Conservation (phyloP, 1,140 invertebrate genomes). For the Panagrolaimus sp. region DNA sequence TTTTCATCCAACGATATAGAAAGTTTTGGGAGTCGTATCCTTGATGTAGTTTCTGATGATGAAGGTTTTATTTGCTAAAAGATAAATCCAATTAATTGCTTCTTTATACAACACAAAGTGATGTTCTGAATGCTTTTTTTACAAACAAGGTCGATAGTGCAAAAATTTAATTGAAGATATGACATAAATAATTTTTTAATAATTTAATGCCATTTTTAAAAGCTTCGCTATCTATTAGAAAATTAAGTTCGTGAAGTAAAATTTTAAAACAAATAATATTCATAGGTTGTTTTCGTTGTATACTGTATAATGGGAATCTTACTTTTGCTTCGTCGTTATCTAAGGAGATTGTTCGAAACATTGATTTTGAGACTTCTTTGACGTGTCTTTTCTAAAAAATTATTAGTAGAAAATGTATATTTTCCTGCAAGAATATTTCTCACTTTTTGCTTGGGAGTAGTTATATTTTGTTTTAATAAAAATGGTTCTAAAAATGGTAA, state of each 20-base stretch:
- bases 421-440: background rate
- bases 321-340: constrained; percentile 8
- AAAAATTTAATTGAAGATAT: no score
- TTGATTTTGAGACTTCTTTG: constrained; percentile 10
- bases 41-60: background rate
- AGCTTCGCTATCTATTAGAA: no score
- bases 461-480: constrained; percentile 4
- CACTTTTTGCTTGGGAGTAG: constrained; percentile 8
- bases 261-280: no score
- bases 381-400: constrained; percentile 10
- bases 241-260: no score
- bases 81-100: no score
- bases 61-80: background rate
- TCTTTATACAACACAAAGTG: no score
- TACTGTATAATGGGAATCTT: no score
- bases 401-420: background rate
- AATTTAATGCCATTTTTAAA: background rate
- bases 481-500: constrained; percentile 17
- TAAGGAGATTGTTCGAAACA: constrained; percentile 21
- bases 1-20: constrained; percentile 8
- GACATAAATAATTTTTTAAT: no score
- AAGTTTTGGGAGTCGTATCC: background rate
- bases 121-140: no score
- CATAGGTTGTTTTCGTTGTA: no score
- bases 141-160: no score